phyloP scores from a whole-genome alignment of 2,888 invertebrate genomes.

The Periphyllus acericola region DNA sequence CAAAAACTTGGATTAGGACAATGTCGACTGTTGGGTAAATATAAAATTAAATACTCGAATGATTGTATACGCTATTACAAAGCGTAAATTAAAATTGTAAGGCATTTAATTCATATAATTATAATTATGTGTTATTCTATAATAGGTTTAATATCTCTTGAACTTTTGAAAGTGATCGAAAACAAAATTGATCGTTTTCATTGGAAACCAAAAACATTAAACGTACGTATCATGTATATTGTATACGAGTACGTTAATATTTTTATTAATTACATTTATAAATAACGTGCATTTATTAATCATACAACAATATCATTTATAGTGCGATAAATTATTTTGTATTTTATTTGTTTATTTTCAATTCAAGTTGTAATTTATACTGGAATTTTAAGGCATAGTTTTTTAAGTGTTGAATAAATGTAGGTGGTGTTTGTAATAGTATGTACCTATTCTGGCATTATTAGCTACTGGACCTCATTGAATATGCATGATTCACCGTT shows the following conservation, averaged over 20 bases:
- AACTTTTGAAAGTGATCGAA: conserved; percentile 36
- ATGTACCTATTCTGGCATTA: not conserved
- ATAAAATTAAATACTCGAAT: not conserved
- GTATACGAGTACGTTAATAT: not conserved
- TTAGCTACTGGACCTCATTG: not conserved
- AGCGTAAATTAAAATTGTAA: not conserved
- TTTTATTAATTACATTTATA: not conserved
- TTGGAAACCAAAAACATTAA: conserved; percentile 41
- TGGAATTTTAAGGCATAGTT: not conserved
- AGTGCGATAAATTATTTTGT: not conserved
- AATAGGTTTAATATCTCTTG: conserved; percentile 46
- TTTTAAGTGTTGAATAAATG: not conserved
- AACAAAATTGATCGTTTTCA: conserved; percentile 42
- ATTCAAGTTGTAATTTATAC: not conserved
- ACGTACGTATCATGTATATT: not conserved
- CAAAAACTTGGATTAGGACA: conserved; percentile 72
- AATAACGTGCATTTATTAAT: too few species aligned
- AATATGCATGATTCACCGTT: not conserved
- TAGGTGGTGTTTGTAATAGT: not conserved
- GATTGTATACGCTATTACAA: not conserved
- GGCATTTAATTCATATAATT: not conserved
- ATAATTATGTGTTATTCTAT: not conserved
- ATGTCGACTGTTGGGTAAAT: conserved; percentile 65
- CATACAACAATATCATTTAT: not conserved
- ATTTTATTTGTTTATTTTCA: too few species aligned